phyloP scores from a whole-genome alignment of 2,888 invertebrate genomes.

The Oscheius sp. region DNA sequence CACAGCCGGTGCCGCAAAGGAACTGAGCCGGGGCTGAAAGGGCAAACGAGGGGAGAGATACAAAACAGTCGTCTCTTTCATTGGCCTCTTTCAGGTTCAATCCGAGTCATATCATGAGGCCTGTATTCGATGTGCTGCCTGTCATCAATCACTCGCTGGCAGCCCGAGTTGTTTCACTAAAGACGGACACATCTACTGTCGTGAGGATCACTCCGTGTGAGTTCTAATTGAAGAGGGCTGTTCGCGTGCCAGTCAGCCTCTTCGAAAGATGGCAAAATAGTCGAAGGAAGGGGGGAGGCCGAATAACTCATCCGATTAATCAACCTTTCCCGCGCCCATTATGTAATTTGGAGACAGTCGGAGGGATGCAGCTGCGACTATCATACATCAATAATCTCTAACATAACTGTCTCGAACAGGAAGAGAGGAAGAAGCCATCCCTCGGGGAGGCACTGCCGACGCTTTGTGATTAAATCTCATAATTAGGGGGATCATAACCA shows the following conservation, averaged over 20 bases:
- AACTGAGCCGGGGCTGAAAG: slow-evolving; percentile 16
- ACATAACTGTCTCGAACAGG: not conserved
- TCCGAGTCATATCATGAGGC: slow-evolving; percentile 65
- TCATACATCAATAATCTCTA: not conserved
- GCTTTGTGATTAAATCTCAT: slow-evolving; percentile 29
- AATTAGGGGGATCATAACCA: slow-evolving; percentile 24
- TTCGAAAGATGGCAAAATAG: not conserved
- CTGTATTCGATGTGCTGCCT: slow-evolving; percentile 63
- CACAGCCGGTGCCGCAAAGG: slow-evolving; percentile 29
- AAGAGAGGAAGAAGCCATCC: not conserved
- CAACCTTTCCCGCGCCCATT: slow-evolving; percentile 1
- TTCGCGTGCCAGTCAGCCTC: slow-evolving; percentile 15
- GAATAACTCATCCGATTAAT: slow-evolving; percentile 7
- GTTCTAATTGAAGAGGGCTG: slow-evolving; percentile 36
- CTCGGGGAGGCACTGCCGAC: not conserved
- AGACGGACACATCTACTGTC: slow-evolving; percentile 65
- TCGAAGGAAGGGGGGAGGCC: no score
- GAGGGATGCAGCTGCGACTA: slow-evolving; percentile 13
- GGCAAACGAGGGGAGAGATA: slow-evolving; percentile 4
- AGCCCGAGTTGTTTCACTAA: slow-evolving; percentile 60
- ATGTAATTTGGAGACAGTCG: slow-evolving; percentile 18
- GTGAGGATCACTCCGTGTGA: slow-evolving; percentile 64
- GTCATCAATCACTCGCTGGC: slow-evolving; percentile 51
- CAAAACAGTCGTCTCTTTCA: not conserved
- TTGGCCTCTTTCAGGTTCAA: slow-evolving; percentile 46